Evolutionary conservation across 2,888 invertebrate genomes (phyloP).

Genomic region (Tiphia femorata): DNA sequence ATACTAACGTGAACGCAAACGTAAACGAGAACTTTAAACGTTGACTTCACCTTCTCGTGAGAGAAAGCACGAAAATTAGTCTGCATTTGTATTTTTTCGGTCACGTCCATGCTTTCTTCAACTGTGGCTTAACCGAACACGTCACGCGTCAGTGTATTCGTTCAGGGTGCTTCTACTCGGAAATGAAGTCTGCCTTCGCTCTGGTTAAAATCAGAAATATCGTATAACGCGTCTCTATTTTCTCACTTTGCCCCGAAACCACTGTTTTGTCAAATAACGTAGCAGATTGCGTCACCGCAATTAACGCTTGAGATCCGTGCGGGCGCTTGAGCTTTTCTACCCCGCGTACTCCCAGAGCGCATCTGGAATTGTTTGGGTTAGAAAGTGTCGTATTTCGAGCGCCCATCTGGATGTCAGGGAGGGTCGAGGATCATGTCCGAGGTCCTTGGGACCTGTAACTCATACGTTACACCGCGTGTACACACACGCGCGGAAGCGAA

Average conservation of each 20-base stretch:
- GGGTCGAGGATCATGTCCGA: conserved; percentile 29
- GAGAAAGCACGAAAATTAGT: no score
- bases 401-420: conserved; percentile 41
- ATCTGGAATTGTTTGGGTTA: conserved; percentile 43
- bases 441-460: conserved; percentile 30
- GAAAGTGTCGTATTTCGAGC: conserved; percentile 40
- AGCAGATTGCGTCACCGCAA: conserved; percentile 2
- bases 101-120: no score
- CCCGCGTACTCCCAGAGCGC: conserved; percentile 25
- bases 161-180: no score
- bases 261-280: conserved; percentile 19
- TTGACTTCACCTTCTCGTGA: no score
- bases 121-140: no score
- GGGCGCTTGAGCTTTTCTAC: conserved; percentile 16
- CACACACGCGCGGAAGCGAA: conserved; percentile 15
- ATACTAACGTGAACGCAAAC: no score
- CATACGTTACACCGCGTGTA: conserved; percentile 37
- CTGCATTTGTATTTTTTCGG: no score
- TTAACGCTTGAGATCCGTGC: conserved; percentile 8
- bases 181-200: no score
- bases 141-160: no score
- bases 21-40: no score
- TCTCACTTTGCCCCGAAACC: not conserved
- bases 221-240: no score
- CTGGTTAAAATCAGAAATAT: no score